Evolutionary conservation across 2,113 vertebrate genomes (phyloP).

Genomic region (Hirundichthys speculiger): DNA sequence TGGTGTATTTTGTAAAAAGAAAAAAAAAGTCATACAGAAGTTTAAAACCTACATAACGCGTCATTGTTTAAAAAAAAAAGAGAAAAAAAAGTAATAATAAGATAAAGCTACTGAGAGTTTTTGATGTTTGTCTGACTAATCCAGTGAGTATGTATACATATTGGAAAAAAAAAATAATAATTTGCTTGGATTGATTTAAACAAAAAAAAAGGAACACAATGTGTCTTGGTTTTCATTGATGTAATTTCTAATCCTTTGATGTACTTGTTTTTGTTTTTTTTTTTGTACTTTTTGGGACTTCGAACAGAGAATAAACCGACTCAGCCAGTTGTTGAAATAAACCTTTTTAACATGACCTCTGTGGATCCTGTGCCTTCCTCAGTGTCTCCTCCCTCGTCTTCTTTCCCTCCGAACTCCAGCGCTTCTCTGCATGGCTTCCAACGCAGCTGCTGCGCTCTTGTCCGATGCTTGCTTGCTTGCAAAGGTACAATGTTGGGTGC

Average conservation of each 20-base stretch:
- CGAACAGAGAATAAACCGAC: conserved; percentile 78
- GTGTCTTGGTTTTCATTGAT: conserved; percentile 86
- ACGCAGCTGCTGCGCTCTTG: conserved; percentile 37
- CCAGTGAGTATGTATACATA: conserved; percentile 86
- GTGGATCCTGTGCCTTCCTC: conserved; percentile 68
- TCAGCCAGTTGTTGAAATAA: conserved; percentile 92
- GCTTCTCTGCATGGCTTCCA: conserved; percentile 69
- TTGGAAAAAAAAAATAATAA: conserved; percentile 70
- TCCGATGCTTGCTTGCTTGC: conserved; percentile 15
- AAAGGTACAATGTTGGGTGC: background rate
- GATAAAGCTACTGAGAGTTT: conserved; percentile 81
- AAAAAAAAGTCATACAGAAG: conserved; percentile 75
- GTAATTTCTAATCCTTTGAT: conserved; percentile 94
- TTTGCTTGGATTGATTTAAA: conserved; percentile 81
- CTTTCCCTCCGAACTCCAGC: background rate
- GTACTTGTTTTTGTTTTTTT: conserved; percentile 76
- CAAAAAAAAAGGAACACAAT: conserved; percentile 79
- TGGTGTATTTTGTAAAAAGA: conserved; percentile 91
- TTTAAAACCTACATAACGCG: conserved; percentile 75
- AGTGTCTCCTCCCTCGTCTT: conserved; percentile 1
- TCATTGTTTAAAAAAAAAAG: conserved; percentile 77
- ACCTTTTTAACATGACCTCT: conserved; percentile 85
- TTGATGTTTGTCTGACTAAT: conserved; percentile 87
- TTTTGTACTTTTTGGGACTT: conserved; percentile 96
- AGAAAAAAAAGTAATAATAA: conserved; percentile 55